Evolutionary conservation across 2,113 vertebrate species (phyloP), one percentile per base, ranked within the genome.

Genomic region (Mirza zaza): DNA sequence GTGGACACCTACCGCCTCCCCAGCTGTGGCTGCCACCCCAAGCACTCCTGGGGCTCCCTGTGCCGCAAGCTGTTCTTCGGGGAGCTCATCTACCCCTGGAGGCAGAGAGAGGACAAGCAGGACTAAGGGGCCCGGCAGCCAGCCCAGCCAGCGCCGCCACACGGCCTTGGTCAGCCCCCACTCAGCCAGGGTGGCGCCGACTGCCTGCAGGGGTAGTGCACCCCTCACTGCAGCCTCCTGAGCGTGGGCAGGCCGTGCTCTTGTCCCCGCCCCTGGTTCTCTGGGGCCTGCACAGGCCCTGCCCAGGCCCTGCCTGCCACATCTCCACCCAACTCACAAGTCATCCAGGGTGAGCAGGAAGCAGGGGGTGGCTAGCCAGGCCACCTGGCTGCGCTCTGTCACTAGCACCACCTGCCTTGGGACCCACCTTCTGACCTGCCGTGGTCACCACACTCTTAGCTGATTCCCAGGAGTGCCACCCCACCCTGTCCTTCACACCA

Each of bases 11-110:
- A 99, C 98, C 99, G 99, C 87, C 99, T 99, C 45, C 99, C 99
- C 25, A 99, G 99, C 55, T 99, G 99, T 97, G 99, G 99, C 98
- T 99, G 99, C 95, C 99, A 99, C 97, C 99, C 99, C 48, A 99
- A 97, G 97, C 99, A 99, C 98, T 99, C 99, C 18, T 99, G 99
- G 99, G 94, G 96, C 0, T 98, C 99, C 2, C 98, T 99, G 98
- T 99, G 99, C 98, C 99, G 99, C 98, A 99, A 99, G 90, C 99
- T 99, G 79, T 99, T 99, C 97, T 98, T 99, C 0, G 99, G 99
- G 67, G 99, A 99, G 98, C 99, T 99, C 50, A 98, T 99, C 97
- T 99, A 99, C 96, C 99, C 99, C 81, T 99, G 99, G 99, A 99
- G 98, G 94, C 99, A 99, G 97, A 99, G 99, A 98, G 98, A 95